Conservation (phyloP, 2,888 invertebrate genomes). For the Zygaena filipendulae region DNA sequence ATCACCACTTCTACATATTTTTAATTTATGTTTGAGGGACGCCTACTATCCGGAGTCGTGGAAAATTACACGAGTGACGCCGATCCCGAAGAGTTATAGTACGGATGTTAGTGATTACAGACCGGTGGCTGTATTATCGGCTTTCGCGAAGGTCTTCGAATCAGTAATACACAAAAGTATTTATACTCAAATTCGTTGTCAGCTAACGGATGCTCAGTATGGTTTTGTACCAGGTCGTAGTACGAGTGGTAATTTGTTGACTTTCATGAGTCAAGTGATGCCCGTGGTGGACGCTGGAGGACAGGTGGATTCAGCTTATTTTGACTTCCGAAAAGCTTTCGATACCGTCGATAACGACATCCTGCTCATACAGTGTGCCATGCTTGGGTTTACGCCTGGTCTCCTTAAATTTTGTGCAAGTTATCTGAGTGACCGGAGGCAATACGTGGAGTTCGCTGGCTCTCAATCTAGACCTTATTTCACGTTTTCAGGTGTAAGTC, state of each 20-base stretch:
- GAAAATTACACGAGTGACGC: constrained; percentile 10
- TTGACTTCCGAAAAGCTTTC: constrained; percentile 13
- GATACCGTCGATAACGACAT: constrained; percentile 11
- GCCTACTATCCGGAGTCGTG: constrained; percentile 7
- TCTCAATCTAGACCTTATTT: too few relatives aligned
- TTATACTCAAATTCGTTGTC: constrained; percentile 2
- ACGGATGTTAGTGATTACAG: constrained; percentile 5
- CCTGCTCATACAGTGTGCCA: too few relatives aligned
- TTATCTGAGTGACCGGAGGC: too few relatives aligned
- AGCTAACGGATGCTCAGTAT: constrained; percentile 3
- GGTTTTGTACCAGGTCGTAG: constrained; percentile 5
- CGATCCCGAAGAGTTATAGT: constrained; percentile 7
- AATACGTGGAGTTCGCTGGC: too few relatives aligned
- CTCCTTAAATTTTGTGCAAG: too few relatives aligned
- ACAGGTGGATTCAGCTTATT: constrained; percentile 8
- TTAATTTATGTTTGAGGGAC: constrained; percentile 4
- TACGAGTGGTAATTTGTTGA: constrained; percentile 4
- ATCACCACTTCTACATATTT: constrained; percentile 8
- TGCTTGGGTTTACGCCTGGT: too few relatives aligned
- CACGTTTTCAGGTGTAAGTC: too few relatives aligned
- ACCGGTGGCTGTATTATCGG: constrained; percentile 5
- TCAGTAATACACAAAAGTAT: constrained; percentile 2
- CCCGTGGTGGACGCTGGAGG: constrained; percentile 2
- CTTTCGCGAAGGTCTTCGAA: constrained; percentile 8
- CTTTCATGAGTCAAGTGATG: constrained; percentile 1